Conservation (phyloP, 2,888 invertebrate genomes). For the Malthinus flaveolus region DNA sequence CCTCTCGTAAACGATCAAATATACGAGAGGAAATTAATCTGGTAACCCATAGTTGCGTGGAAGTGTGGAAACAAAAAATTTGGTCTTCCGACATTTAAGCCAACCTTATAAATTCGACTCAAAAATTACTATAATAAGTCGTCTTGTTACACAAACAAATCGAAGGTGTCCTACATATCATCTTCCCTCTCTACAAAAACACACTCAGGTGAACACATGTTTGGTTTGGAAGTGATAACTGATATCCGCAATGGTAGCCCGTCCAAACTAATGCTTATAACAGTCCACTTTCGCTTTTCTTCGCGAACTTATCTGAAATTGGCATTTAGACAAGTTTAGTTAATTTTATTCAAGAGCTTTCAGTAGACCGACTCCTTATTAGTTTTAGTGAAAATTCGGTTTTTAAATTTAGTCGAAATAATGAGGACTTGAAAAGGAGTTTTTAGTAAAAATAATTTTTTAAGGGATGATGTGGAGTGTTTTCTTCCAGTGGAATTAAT, state of each 20-base stretch:
- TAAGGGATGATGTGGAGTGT: too few species aligned
- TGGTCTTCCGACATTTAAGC: conserved; percentile 4
- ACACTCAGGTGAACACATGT: conserved; percentile 11
- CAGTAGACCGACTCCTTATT: too few species aligned
- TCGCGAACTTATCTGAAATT: conserved; percentile 6
- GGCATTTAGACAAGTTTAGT: too few species aligned
- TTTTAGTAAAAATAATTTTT: too few species aligned
- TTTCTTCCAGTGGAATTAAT: too few species aligned
- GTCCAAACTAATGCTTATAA: conserved; percentile 13
- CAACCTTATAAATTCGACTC: background rate
- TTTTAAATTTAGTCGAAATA: too few species aligned
- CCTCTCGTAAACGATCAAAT: background rate
- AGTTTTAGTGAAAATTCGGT: too few species aligned
- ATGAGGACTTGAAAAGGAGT: too few species aligned
- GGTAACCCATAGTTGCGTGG: background rate
- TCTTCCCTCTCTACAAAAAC: conserved; percentile 21
- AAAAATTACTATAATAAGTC: background rate
- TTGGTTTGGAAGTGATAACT: conserved; percentile 25
- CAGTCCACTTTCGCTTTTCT: conserved; percentile 21
- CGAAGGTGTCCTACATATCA: conserved; percentile 22
- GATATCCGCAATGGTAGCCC: conserved; percentile 17
- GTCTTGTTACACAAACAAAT: conserved; percentile 12
- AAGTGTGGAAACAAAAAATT: background rate
- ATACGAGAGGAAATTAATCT: background rate
- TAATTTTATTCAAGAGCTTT: too few species aligned